Conservation (phyloP, 2,888 invertebrate species). For the Hirtodrosophila duncani region DNA sequence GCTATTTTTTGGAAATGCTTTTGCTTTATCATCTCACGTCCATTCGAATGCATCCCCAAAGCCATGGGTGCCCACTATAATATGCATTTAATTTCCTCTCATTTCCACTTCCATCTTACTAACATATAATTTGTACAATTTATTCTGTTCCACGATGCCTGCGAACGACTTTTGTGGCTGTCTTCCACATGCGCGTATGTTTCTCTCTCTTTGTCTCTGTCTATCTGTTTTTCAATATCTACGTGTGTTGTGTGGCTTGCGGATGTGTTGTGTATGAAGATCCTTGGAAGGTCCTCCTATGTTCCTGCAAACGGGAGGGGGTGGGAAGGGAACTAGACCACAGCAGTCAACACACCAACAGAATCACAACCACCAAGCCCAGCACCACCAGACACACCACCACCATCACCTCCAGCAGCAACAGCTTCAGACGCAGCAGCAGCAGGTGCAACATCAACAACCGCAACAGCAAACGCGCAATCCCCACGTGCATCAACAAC, state of each 20-base stretch:
- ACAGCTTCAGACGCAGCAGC: slow-evolving; percentile 32
- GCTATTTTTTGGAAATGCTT: slow-evolving; percentile 11
- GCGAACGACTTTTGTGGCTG: slow-evolving; percentile 29
- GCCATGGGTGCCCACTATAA: slow-evolving; percentile 49
- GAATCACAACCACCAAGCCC: slow-evolving; percentile 65
- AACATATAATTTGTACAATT: slow-evolving; percentile 64
- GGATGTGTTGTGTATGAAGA: slow-evolving; percentile 47
- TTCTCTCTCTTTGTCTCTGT: slow-evolving; percentile 21
- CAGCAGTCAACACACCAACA: slow-evolving; percentile 69
- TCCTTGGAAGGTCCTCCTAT: slow-evolving; percentile 75
- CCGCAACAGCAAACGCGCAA: slow-evolving; percentile 13
- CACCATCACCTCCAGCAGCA: slow-evolving; percentile 42
- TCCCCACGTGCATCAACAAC: slow-evolving; percentile 24
- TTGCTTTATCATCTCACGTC: slow-evolving; percentile 31
- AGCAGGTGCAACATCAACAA: slow-evolving; percentile 24
- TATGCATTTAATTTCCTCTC: slow-evolving; percentile 41
- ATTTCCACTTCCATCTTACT: slow-evolving; percentile 65
- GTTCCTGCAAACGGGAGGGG: slow-evolving; percentile 76
- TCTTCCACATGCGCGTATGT: slow-evolving; percentile 22
- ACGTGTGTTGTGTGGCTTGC: slow-evolving; percentile 26
- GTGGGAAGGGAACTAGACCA: slow-evolving; percentile 76
- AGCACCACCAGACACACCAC: slow-evolving; percentile 54
- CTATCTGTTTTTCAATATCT: neutral
- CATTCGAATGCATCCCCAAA: slow-evolving; percentile 17
- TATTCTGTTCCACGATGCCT: slow-evolving; percentile 53